phyloP scores from a whole-genome alignment of 2,888 invertebrate species.

The Hypomecis punctinalis region DNA sequence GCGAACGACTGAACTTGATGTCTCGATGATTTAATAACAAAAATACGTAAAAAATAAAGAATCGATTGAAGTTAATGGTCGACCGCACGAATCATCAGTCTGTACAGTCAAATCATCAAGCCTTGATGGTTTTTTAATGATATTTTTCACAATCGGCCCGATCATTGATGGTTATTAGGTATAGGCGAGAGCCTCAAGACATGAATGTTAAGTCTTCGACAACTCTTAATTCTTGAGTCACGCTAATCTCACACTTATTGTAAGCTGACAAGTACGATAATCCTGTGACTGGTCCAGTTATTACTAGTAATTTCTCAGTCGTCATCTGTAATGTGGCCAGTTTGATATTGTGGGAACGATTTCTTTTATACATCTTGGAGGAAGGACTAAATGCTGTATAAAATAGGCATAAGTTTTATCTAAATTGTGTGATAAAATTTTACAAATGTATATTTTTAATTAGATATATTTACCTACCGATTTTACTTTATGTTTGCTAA shows the following conservation, averaged over 20 bases:
- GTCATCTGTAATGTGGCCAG: slow-evolving; percentile 36
- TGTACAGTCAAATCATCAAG: slow-evolving; percentile 79
- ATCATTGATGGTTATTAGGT: slow-evolving; percentile 84
- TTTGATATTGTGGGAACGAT: slow-evolving; percentile 43
- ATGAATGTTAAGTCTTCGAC: slow-evolving; percentile 62
- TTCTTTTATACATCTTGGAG: slow-evolving; percentile 19
- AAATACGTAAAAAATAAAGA: slow-evolving; percentile 66
- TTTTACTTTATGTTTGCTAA: too few species aligned
- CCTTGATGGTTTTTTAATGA: slow-evolving; percentile 86
- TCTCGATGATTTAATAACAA: slow-evolving; percentile 79
- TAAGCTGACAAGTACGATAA: slow-evolving; percentile 44
- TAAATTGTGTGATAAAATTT: too few species aligned
- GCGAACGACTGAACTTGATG: slow-evolving; percentile 57
- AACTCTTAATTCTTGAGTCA: slow-evolving; percentile 46
- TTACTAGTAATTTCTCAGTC: slow-evolving; percentile 53
- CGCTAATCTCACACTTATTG: slow-evolving; percentile 54
- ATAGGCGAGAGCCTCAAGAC: slow-evolving; percentile 77
- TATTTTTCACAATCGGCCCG: slow-evolving; percentile 85
- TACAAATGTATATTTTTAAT: too few species aligned
- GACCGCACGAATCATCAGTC: slow-evolving; percentile 68
- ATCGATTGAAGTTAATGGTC: slow-evolving; percentile 83
- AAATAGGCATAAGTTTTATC: background rate
- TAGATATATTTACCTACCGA: too few species aligned
- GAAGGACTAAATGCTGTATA: slow-evolving; percentile 4
- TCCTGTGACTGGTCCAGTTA: slow-evolving; percentile 46